phyloP scores from a whole-genome alignment of 2,113 vertebrate genomes.

The Chaetodon trifascialis region DNA sequence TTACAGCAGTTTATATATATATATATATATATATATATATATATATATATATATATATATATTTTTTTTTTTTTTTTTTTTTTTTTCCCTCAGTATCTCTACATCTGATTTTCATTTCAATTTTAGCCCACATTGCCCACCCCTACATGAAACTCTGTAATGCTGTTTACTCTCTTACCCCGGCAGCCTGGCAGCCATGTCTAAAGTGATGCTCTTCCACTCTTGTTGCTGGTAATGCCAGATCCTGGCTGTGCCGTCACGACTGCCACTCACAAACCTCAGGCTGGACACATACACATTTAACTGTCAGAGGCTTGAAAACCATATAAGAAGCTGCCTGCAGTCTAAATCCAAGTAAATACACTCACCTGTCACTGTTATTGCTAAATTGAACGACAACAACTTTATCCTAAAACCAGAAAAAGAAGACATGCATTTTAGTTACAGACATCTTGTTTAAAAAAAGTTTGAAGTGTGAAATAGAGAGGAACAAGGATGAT shows the following conservation, averaged over 20 bases:
- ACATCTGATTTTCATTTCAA: too few relatives aligned
- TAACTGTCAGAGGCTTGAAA: neutral
- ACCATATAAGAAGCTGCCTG: neutral
- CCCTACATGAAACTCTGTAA: neutral
- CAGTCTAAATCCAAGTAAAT: neutral
- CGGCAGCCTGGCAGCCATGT: conserved; percentile 92
- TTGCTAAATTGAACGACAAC: conserved; percentile 98
- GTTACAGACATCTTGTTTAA: neutral
- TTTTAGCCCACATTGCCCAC: too few relatives aligned
- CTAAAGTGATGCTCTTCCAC: conserved; percentile 93
- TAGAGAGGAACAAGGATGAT: neutral
- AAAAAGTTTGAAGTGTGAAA: neutral
- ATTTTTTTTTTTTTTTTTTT: too few relatives aligned
- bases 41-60: too few relatives aligned
- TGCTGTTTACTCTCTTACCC: conserved; percentile 84
- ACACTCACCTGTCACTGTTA: conserved; percentile 93
- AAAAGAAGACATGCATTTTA: neutral
- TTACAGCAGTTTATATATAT: too few relatives aligned
- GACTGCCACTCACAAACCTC: conserved; percentile 97
- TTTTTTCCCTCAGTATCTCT: too few relatives aligned
- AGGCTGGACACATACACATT: conserved; percentile 82
- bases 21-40: too few relatives aligned
- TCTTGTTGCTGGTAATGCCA: conserved; percentile 98
- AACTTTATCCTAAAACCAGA: conserved; percentile 92
- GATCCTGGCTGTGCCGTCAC: conserved; percentile 94